Evolutionary conservation across 1,140 invertebrate species (phyloP), one percentile per base, ranked within the genome.

Genomic region (Cyclina sinensis): DNA sequence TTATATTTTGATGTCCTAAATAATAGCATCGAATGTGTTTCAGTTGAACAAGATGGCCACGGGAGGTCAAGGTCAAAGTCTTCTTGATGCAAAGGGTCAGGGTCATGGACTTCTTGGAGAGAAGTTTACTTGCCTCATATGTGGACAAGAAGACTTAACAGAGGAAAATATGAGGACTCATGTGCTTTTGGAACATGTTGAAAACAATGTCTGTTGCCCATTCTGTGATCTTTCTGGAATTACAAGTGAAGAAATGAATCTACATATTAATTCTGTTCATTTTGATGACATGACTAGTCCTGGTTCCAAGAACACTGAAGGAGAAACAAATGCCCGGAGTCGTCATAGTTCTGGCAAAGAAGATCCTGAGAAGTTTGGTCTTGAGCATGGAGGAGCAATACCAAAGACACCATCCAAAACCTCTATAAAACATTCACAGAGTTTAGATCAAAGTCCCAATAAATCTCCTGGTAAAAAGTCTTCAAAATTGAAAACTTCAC

Each of bases 121-220:
- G 35, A 90, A 86, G n/a, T 94, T 92, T 90, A 91, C 92, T 48
- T 98, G 98, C 95, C 97, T 98, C 95, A 97, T 98, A 86, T 98
- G 98, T 95, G 98, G 98, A 16, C 96, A 97, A 74, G 97, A 97
- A 91, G 97, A 97, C 46, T 96, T 98, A 70, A 97, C 97, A 51
- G 97, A 98, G 91, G 97, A 97, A 70, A 97, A 97, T 90, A 97
- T 98, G 97, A 96, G 97, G 90, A 96, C 96, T 30, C 98, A 98
- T 94, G 97, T 97, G 87, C 95, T 97, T 46, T 96, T 97, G 35
- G 97, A 96, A 91, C 98, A 98, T 95, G 96, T 98, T 5, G 97
- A 98, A 86, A 97, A 97, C 7, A 96, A 97, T 79, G 96, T 97
- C 24, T 97, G 97, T 43, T 98, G 98, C 94, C 97, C 98, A 0